Base-by-base conservation (phyloP, 2,113 vertebrate genomes). In the Oxygymnocypris stewartii region DNA sequence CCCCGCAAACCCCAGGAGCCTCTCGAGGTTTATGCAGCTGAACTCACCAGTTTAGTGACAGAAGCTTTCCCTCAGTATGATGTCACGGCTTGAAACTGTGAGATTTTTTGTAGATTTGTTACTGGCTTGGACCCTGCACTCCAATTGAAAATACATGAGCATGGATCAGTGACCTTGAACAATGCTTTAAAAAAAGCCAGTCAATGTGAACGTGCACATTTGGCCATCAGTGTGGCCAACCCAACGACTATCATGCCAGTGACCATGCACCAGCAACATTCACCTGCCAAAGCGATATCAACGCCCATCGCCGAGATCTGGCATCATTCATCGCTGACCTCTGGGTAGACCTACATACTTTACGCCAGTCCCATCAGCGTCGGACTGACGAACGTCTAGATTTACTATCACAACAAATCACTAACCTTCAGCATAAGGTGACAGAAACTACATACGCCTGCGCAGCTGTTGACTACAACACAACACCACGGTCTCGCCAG, bases 41-140 rank as follows among this genome's bases (percentile, higher is more conserved):
- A 84, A 9, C 73, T 76, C 12, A 47, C 73, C n/a, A 85, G 44
- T 10, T 28, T 75, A 44, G 82, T 65, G n/a, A 23, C 57, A 12
- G 59, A 85, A 35, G 57, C 42, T 6, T 85, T 85, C 44, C 57
- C 73, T 23, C 73, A 65, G 16, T 85, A 77, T 65, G 54, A 67
- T 12, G 14, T 16, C 40, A 42, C 18, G 1, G 84, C 13, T 6
- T 10, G 20, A 13, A 59, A 59, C 14, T 75, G 69, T 40, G 31
- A 84, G 4, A 44, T 75, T 47, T 75, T 75, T 75, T 40, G 20
- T 42, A 1, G 35, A 20, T 76, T 84, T 76, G 8, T 76, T 6
- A 76, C 71, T 12, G 82, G 71, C 23, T 85, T 78, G 16, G 40
- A 85, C 35, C 51, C 69, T 20, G 35, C 69, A 4, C 25, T 63